Base-by-base conservation (phyloP, 2,113 vertebrate genomes). In the Morone chrysops region DNA sequence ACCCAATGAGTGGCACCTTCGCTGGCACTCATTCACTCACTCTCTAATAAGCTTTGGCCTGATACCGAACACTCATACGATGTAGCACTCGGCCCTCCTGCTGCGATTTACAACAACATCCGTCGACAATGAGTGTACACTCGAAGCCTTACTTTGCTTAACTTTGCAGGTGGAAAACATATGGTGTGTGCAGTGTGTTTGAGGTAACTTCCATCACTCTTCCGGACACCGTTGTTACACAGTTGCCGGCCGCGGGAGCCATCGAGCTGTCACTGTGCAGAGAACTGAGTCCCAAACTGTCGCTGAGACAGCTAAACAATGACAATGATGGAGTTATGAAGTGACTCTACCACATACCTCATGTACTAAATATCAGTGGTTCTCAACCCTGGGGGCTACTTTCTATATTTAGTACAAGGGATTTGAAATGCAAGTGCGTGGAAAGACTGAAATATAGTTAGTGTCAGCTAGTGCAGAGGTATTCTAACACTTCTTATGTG, bases 1-100 rank as follows among this genome's bases (percentile, higher is more conserved):
- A 80, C 85, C 68, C 86, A 63, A 43, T 84, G 83, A 92, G 77
- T 81, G 83, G 78, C 91, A 85, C 86, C 84, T 82, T 88, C 90
- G 47, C 71, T 48, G 82, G 73, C 82, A 36, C 73, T 82, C 59
- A 8, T 71, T 82, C 75, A 67, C 68, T 83, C 60, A 62, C 62
- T 82, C 78, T 81, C 85, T 83, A 86, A 78, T 89, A 76, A 90
- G 78, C 80, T 67, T 85, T 59, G 70, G 86, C 82, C 79, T 40
- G 53, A 48, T 84, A 86, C 84, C 71, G 40, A 40, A n/a, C 72
- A 61, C 75, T 75, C 78, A 7, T 69, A 36, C 70, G 48, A 45
- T 25, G 8, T 65, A 67, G 76, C 70, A 53, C 80, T 72, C 22
- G 16, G 80, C 59, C 81, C 75, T 80, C 84, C 80, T 56, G 80